A percentile compares a stretch with the other conserved stretches of the same genome.
Conservation (phyloP, 2,888 invertebrate species). For the Drosophila pseudotakahashii region DNA sequence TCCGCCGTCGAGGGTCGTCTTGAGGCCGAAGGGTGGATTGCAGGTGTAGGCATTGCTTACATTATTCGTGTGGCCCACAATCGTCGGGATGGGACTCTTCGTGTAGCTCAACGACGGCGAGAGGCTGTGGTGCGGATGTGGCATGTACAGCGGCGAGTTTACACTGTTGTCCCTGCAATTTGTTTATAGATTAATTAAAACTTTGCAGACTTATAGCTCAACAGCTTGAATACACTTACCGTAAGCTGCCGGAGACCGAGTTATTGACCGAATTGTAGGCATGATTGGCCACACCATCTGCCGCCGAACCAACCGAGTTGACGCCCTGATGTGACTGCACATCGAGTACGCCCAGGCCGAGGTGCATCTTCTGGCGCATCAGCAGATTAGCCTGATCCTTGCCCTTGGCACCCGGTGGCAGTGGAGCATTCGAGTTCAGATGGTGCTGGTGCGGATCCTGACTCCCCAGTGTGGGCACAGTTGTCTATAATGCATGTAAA, state of each 20-base stretch:
- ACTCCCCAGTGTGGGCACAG: conserved; percentile 73
- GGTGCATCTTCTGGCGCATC: conserved; percentile 70
- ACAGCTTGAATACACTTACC: conserved; percentile 30
- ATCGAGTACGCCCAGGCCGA: conserved; percentile 81
- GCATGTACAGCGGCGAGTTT: conserved; percentile 84
- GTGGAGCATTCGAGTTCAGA: conserved; percentile 83
- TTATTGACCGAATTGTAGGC: conserved; percentile 74
- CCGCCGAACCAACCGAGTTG: conserved; percentile 48
- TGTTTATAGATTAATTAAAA: neutral
- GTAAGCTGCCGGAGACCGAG: conserved; percentile 69
- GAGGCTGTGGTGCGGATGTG: conserved; percentile 83
- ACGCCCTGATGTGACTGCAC: conserved; percentile 17
- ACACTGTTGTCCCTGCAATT: conserved; percentile 80
- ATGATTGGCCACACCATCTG: conserved; percentile 74
- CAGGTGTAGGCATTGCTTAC: conserved; percentile 79
- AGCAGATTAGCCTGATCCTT: conserved; percentile 81
- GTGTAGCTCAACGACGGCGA: conserved; percentile 83
- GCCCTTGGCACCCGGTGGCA: conserved; percentile 84
- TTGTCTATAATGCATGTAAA: conserved; percentile 55
- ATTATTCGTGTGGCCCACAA: conserved; percentile 70
- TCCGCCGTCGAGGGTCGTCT: conserved; percentile 80
- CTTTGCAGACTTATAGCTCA: too few species aligned
- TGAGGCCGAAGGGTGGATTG: conserved; percentile 82
- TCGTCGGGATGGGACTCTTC: conserved; percentile 82
- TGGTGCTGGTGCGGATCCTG: conserved; percentile 80